Base-by-base conservation (phyloP, 2,113 vertebrate species). In the Eonycteris spelaea region DNA sequence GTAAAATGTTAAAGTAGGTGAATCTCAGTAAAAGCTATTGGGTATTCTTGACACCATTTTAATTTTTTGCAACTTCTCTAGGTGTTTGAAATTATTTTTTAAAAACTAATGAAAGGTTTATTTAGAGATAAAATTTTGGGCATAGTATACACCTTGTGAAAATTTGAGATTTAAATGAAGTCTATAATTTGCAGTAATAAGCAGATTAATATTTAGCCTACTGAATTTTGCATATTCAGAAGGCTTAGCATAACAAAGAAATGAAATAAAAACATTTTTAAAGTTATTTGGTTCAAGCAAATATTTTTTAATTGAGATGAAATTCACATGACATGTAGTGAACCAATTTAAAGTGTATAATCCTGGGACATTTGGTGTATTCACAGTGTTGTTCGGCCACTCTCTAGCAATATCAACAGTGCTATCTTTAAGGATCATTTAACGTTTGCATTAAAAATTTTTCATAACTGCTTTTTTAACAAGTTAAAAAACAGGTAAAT, bases 261-360 rank as follows among this genome's bases (percentile, higher is more conserved):
- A 90, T 28, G 97, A 98, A 98, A 98, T 98, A 98, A 98, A 98
- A 98, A 98, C 94, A 98, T 97, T 97, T 94, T 98, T 14, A 33
- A 82, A 85, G 85, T 97, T 43, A 95, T 98, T 98, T 96, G 95
- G 97, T 95, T 98, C 92, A 97, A 96, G 89, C 86, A 82, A 91
- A 95, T 95, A 67, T n/a, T 51, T 48, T 82, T 83, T 73, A 91
- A 61, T 73, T 73, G 75, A 82, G 28, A 21, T 88, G 28, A 94
- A 82, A 82, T 55, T 87, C 57, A 65, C 45, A 22, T 75, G 38
- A 26, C 19, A 28, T 53, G 43, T 28, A 73, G n/a, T 16, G 61
- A 94, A 55, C 18, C 68, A 35, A 43, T 80, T 65, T 74, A 53
- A 65, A 73, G 85, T 35, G 30, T 22, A 73, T 9, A 63, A 24